These are phyloP conservation scores for Drosophila neutralis DNA, from an alignment of 2,888 invertebrate genomes.

Conservation along the genomic window DNA sequence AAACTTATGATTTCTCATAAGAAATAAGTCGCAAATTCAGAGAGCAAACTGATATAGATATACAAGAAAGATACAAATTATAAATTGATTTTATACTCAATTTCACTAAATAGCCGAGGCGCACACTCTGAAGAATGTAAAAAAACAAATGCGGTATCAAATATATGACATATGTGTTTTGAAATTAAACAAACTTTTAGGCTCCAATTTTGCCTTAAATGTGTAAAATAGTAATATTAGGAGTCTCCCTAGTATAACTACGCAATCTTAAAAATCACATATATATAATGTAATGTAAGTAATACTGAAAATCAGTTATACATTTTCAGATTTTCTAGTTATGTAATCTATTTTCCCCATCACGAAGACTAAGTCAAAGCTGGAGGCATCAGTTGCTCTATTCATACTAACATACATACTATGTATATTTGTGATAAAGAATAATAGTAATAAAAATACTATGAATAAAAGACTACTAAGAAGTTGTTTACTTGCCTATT, in stretches of 20 bases:
- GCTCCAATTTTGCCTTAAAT: too few species aligned
- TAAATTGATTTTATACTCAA: neutral
- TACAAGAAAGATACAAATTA: neutral
- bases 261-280: neutral
- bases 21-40: neutral
- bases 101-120: neutral
- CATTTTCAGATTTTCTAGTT: neutral
- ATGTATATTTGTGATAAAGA: neutral
- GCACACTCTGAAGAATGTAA: neutral
- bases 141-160: too few species aligned
- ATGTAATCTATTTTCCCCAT: neutral
- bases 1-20: slow-evolving; percentile 34
- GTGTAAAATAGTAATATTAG: neutral
- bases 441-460: neutral
- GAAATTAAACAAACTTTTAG: neutral
- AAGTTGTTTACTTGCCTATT: neutral
- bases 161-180: neutral
- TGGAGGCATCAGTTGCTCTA: neutral
- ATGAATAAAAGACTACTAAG: neutral
- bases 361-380: neutral
- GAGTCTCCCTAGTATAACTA: neutral
- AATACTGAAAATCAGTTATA: neutral
- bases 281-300: neutral
- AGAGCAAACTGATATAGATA: neutral
- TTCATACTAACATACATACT: neutral